Percentiles rank a stretch among this genome's conserved stretches.
Conservation (phyloP, 2,888 invertebrate species). For the Mythimna vitellina region DNA sequence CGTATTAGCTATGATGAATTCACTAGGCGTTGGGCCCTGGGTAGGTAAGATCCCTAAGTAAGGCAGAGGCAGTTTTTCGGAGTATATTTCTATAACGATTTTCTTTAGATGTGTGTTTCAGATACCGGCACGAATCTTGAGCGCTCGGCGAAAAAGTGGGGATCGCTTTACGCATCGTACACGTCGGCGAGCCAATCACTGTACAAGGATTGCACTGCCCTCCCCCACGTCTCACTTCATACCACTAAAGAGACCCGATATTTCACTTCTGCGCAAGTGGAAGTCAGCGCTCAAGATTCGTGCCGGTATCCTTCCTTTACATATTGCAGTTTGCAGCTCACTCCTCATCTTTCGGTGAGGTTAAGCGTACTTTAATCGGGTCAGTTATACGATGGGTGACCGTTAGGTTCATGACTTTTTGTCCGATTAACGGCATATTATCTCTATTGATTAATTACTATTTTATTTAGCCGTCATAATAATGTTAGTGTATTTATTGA, state of each 20-base stretch:
- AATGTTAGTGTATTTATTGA: background rate
- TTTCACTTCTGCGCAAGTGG: no score
- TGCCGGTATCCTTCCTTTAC: no score
- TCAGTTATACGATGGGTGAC: slow-evolving; percentile 19
- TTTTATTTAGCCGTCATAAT: background rate
- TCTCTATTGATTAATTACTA: background rate
- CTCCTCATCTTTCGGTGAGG: background rate
- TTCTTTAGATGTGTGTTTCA: background rate
- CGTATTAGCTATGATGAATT: background rate
- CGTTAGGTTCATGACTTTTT: slow-evolving; percentile 29
- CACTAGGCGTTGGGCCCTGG: background rate
- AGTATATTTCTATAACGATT: background rate
- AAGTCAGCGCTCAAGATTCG: no score
- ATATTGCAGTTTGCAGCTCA: no score
- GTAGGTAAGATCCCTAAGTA: background rate
- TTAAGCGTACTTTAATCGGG: slow-evolving; percentile 18
- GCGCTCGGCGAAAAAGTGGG: no score
- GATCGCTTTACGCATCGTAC: no score
- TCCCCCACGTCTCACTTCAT: no score
- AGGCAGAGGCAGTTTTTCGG: background rate
- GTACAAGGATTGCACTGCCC: no score
- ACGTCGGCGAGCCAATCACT: no score
- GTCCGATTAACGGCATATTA: slow-evolving; percentile 16
- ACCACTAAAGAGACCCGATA: no score
- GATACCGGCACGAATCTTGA: no score